These are phyloP conservation scores for Leptopilina clavipes DNA, from an alignment of 1,140 invertebrate genomes.

Conservation along the genomic window DNA sequence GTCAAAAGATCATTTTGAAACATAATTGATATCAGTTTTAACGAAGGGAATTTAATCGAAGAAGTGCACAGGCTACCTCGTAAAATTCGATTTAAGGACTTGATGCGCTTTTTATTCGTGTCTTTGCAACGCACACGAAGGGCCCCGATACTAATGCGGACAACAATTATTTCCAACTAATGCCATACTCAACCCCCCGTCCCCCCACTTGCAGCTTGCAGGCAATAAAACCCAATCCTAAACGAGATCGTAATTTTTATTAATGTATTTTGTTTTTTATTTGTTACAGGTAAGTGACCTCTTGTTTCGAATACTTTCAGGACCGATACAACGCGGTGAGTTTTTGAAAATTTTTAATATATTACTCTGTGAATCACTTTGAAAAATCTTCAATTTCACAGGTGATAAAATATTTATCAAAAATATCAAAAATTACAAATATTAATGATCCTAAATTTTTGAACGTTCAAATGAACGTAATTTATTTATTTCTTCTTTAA, in stretches of 20 bases:
- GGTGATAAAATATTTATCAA: too few relatives aligned
- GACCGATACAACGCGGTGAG: too few relatives aligned
- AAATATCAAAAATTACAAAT: too few relatives aligned
- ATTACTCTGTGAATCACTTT: too few relatives aligned
- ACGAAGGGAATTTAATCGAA: constrained; percentile 32
- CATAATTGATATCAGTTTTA: constrained; percentile 29
- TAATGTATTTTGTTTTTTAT: constrained; percentile 8
- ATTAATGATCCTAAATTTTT: too few relatives aligned
- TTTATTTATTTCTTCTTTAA: not conserved
- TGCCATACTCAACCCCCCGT: constrained; percentile 12
- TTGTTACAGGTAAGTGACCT: constrained; percentile 41
- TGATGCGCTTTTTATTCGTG: not conserved
- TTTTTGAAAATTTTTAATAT: not conserved
- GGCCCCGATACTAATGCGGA: constrained; percentile 12
- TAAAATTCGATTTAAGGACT: constrained; percentile 28
- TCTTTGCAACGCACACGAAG: not conserved
- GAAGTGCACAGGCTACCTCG: not conserved
- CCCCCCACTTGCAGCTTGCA: not conserved
- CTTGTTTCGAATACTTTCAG: not conserved
- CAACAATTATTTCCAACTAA: constrained; percentile 30
- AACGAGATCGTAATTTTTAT: constrained; percentile 36
- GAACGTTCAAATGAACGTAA: not conserved
- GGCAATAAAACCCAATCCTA: not conserved
- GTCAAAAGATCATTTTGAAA: constrained; percentile 7
- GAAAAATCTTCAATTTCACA: too few relatives aligned